phyloP scores from a whole-genome alignment of 2,888 invertebrate genomes.

The Hypercompe scribonia region DNA sequence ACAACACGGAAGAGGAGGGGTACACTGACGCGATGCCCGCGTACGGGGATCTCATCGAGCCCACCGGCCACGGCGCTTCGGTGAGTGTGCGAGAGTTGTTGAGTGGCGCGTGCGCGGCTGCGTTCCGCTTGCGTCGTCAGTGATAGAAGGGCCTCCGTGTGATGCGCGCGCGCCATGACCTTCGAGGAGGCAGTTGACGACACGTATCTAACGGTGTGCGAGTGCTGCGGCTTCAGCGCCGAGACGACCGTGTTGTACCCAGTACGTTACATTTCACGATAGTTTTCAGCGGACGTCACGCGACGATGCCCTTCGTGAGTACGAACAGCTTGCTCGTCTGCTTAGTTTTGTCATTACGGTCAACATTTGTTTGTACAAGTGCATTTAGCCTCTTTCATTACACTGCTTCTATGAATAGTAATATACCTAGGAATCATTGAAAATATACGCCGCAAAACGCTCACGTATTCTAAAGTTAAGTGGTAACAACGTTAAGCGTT shows the following conservation, averaged over 20 bases:
- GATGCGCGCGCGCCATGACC: constrained; percentile 86
- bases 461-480: not conserved
- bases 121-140: constrained; percentile 61
- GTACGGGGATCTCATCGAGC: constrained; percentile 85
- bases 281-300: constrained; percentile 75
- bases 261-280: constrained; percentile 84
- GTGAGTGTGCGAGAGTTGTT: constrained; percentile 64
- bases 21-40: constrained; percentile 82
- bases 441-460: not conserved
- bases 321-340: constrained; percentile 72
- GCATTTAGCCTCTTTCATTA: constrained; percentile 50
- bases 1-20: constrained; percentile 82
- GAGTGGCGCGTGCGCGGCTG: constrained; percentile 46
- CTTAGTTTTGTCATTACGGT: constrained; percentile 55
- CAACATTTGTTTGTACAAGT: constrained; percentile 61
- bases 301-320: constrained; percentile 84
- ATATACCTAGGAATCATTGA: not conserved
- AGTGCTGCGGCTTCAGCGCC: constrained; percentile 85
- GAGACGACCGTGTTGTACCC: constrained; percentile 82
- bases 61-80: constrained; percentile 70
- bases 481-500: not conserved
- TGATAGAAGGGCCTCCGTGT: constrained; percentile 71
- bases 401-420: not conserved
- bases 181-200: constrained; percentile 82
- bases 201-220: constrained; percentile 83